A percentile compares a stretch with the other conserved stretches of the same genome.
These are phyloP conservation scores for Leptinotarsa juncta DNA, from an alignment of 2,888 invertebrate genomes.

Conservation along the genomic window DNA sequence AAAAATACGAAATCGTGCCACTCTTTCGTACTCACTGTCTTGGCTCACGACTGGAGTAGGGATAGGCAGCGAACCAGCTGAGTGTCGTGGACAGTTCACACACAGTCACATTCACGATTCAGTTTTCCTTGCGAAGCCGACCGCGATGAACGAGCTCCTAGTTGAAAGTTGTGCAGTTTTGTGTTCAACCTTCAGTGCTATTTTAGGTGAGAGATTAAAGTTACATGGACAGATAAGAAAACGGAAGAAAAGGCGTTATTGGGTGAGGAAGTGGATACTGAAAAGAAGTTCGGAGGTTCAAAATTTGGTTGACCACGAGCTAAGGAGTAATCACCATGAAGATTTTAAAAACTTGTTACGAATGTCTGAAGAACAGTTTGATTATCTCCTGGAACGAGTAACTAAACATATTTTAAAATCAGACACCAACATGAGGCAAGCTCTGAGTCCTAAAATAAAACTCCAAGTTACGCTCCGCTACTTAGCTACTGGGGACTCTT, in stretches of 20 bases:
- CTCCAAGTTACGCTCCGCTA: slow-evolving; percentile 2
- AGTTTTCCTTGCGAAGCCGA: neutral
- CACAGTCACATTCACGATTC: slow-evolving; percentile 14
- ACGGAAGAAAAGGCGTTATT: slow-evolving; percentile 12
- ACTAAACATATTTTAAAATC: slow-evolving; percentile 10
- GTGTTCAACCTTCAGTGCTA: neutral
- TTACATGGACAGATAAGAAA: slow-evolving; percentile 14
- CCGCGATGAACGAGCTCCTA: neutral
- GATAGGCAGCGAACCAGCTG: neutral
- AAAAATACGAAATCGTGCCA: too few relatives aligned
- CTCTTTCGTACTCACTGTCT: too few relatives aligned
- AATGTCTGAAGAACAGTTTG: slow-evolving; percentile 22
- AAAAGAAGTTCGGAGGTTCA: slow-evolving; percentile 9
- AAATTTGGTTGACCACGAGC: slow-evolving; percentile 1
- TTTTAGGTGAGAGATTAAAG: slow-evolving; percentile 4
- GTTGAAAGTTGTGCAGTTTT: slow-evolving; percentile 22
- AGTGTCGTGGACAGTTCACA: slow-evolving; percentile 12
- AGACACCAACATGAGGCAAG: slow-evolving; percentile 38
- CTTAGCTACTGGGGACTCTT: slow-evolving; percentile 15
- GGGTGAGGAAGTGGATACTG: slow-evolving; percentile 16
- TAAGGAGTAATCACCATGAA: slow-evolving; percentile 4
- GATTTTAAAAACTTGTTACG: slow-evolving; percentile 18
- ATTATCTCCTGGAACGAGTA: slow-evolving; percentile 18
- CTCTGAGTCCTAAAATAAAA: slow-evolving; percentile 13
- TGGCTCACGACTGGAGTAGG: neutral